Base-by-base conservation (phyloP, 2,888 invertebrate species). In the Autographa gamma region DNA sequence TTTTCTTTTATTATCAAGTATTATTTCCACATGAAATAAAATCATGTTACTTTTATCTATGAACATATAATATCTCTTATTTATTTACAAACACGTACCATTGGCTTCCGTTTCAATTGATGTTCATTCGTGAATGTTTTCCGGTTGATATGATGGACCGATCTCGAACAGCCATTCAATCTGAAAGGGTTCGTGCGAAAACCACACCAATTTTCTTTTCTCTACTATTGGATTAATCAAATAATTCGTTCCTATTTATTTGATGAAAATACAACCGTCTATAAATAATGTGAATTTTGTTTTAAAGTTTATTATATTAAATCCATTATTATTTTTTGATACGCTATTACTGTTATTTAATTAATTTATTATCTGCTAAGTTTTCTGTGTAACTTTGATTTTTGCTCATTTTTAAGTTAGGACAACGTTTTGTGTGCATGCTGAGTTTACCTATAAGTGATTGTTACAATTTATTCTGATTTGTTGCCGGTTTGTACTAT, bases 91-190 rank as follows among this genome's bases (percentile, higher is more conserved):
- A 63, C 63, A 63, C 18, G 62, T 63, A 59, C 64, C 41, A 64
- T 71, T 67, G 64, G 43, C 64, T 64, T 32, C 19, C n/a, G 2
- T 62, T 59, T 52, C 59, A 64, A 64, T 62, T 75, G 70, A 62
- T 70, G 77, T 31, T 70, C 77, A 14, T 9, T 67, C 71, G 38
- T 63, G 71, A 64, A 64, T 71, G 56, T 61, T 71, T 81, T 80
- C 73, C 70, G 65, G 18, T 31, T 76, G 81, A 76, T 67, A 63
- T 81, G 60, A 76, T n/a, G 67, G 52, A 77, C 66, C 54, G 62
- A 58, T 65, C 48, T 73, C 18, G 62, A 62, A 66, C 56, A 67
- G 41, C 13, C 9, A 25, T 43, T 69, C 54, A 56, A 56, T 52
- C 18, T 58, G 14, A 63, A 61, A 54, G 75, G 65, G 43, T 43